Evolutionary conservation across 1,140 invertebrate genomes (phyloP), one percentile per base, ranked within the genome.

Genomic region (Listronotus oregonensis): DNA sequence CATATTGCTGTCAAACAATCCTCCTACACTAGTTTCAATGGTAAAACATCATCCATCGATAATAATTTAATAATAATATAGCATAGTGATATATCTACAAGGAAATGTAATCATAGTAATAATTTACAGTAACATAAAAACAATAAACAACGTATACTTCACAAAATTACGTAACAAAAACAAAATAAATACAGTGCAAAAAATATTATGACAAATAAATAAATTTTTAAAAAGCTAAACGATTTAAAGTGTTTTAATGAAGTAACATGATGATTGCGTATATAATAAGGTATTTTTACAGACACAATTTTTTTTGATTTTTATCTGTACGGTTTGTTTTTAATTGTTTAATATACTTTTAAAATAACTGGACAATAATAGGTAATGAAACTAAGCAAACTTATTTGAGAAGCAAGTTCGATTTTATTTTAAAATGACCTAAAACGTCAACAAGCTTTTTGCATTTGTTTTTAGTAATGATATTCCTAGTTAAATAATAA

Each of bases 1-100:
- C 51, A 64, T 49, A 34, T 39, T 49, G 31, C 51, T 42, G 39
- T 55, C 61, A 56, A 64, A 64, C 61, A 64, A 56, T 64, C 61
- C 61, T 64, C 50, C 52, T 64, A 64, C 11, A 37, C 12, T 64
- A 47, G n/a, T 21, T 43, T 54, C 21, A 55, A 64, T 64, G 61
- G 61, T 51, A 64, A 43, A 58, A 31, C n/a, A 27, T 37, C 32
- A 50, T 50, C 21, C 34, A 60, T 37, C 17, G 21, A 27, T 27
- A 27, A 27, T 27, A 27, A 27, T 27, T 27, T 27, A 27, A 27
- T 3, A 27, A 27, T 56, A 56, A 56, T 12, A 14, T 43, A 17
- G 27, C 6, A 58, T 58, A 58, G 34, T 46, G 27, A 58, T 27
- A 58, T 58, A 58, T 58, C 56, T 58, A 58, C 56, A 58, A 39